Evolutionary conservation across 2,113 vertebrate species (phyloP).

Genomic region (Mus pahari): DNA sequence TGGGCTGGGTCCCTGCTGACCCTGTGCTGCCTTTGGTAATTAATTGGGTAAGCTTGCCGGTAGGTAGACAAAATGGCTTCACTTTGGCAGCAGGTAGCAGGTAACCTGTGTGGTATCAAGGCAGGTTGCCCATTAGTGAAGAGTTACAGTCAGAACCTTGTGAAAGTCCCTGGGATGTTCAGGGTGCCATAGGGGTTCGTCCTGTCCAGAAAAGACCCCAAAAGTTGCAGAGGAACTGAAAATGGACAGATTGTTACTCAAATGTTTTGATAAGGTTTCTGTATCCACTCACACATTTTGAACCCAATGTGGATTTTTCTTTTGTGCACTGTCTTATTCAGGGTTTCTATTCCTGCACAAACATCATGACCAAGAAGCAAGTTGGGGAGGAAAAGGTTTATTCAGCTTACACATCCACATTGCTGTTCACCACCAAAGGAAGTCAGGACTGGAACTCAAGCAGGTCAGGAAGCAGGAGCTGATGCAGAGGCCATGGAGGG

Average conservation of each 20-base stretch:
- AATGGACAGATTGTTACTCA: conserved; percentile 71
- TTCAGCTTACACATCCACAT: too few species aligned
- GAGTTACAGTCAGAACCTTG: conserved; percentile 70
- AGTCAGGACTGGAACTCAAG: too few species aligned
- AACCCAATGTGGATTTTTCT: neutral
- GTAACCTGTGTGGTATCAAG: conserved; percentile 45
- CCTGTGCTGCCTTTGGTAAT: conserved; percentile 47
- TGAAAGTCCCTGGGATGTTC: conserved; percentile 53
- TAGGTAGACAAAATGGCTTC: conserved; percentile 43
- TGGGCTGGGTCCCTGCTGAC: neutral
- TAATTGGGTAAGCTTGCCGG: conserved; percentile 54
- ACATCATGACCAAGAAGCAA: too few species aligned
- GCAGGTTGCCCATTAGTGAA: conserved; percentile 51
- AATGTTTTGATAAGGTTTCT: conserved; percentile 13
- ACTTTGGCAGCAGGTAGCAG: conserved; percentile 50
- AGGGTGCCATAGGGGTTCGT: conserved; percentile 75
- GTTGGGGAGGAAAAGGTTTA: too few species aligned
- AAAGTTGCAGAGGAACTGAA: conserved; percentile 69
- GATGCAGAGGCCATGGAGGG: too few species aligned
- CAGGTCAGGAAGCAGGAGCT: too few species aligned
- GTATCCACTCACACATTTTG: conserved; percentile 47
- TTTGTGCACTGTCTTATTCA: neutral
- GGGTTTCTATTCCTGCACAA: too few species aligned
- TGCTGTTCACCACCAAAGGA: too few species aligned
- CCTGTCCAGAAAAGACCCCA: conserved; percentile 68